Base-by-base conservation (phyloP, 1,140 invertebrate species). In the Lepidurus arcticus region DNA sequence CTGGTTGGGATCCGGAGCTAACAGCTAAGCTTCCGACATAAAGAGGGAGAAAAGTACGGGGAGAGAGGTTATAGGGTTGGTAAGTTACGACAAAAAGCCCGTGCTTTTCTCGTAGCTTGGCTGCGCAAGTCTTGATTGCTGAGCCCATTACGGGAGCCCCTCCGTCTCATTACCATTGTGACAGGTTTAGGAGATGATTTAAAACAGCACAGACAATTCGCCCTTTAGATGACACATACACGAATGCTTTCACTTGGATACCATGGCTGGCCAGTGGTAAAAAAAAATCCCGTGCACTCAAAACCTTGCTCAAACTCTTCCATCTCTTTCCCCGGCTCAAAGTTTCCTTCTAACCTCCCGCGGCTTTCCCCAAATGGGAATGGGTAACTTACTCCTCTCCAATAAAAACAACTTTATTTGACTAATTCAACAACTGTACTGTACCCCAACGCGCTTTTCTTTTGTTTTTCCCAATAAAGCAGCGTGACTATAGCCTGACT, bases 151-250 rank as follows among this genome's bases (percentile, higher is more conserved):
- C 53, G 16, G 13, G 1, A 65, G 53, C 21, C 8, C 9, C 16
- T 11, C 45, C 45, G 45, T 47, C 45, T 65, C 53, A 65, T 65
- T 65, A 65, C 53, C 8, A 65, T n/a, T 16, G 53, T 65, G 53
- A 65, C 53, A 65, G 53, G 53, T 65, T 65, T 65, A 65, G 53
- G 53, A 5, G 9, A 65, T 11, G 53, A 65, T 65, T 65, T 65
- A 65, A 7, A 34, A 21, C 53, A 4, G 16, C 13, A 9, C 16
- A 16, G 53, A 65, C n/a, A 65, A 65, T 65, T 65, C 53, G 13
- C 13, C 13, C 53, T 16, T 65, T 65, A 7, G 53, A 65, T 65
- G 13, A 65, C 53, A 65, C 10, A 47, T 21, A 9, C 16, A 65
- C n/a, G 53, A 65, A 65, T 21, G 53, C 53, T 65, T 65, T 65